Conservation (phyloP, 2,797 vertebrate species). For the Apogon hyalosoma region DNA sequence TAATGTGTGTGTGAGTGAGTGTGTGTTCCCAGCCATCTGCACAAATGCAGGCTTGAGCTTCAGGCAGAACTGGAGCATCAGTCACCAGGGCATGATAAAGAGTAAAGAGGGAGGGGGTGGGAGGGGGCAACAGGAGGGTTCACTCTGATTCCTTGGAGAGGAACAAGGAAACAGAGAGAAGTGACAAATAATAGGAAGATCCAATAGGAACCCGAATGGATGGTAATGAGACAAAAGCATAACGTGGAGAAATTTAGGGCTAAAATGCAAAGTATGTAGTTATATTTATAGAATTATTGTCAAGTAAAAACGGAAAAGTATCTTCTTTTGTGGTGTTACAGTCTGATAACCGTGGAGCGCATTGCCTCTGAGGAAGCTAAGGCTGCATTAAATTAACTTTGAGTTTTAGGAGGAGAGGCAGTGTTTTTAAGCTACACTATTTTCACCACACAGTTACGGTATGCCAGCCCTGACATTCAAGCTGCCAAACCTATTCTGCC, state of each 20-base stretch:
- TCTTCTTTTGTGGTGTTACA: slow-evolving; percentile 11
- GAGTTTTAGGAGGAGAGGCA: not conserved
- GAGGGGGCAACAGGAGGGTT: slow-evolving; percentile 32
- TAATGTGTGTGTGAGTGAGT: slow-evolving; percentile 29
- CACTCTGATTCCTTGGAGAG: slow-evolving; percentile 17
- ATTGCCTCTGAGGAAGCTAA: slow-evolving; percentile 1
- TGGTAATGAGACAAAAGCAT: not conserved
- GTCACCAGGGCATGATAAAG: slow-evolving; percentile 34
- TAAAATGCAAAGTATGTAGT: not conserved
- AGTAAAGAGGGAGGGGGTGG: not conserved
- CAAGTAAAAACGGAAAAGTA: not conserved
- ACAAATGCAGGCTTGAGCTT: slow-evolving; percentile 56
- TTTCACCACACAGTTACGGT: not conserved
- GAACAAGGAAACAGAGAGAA: not conserved
- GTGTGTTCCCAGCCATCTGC: slow-evolving; percentile 52
- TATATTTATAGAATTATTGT: not conserved
- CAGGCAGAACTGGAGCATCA: slow-evolving; percentile 50
- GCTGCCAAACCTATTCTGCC: slow-evolving; percentile 3
- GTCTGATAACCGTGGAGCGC: not conserved
- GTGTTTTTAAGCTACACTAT: slow-evolving; percentile 10
- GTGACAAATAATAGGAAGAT: slow-evolving; percentile 1
- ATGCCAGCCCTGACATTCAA: slow-evolving; percentile 1
- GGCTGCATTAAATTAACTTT: slow-evolving; percentile 22
- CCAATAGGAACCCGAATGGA: not conserved
- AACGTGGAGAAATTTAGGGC: not conserved